phyloP scores from a whole-genome alignment of 2,113 vertebrate species.

The Barnardius zonarius region DNA sequence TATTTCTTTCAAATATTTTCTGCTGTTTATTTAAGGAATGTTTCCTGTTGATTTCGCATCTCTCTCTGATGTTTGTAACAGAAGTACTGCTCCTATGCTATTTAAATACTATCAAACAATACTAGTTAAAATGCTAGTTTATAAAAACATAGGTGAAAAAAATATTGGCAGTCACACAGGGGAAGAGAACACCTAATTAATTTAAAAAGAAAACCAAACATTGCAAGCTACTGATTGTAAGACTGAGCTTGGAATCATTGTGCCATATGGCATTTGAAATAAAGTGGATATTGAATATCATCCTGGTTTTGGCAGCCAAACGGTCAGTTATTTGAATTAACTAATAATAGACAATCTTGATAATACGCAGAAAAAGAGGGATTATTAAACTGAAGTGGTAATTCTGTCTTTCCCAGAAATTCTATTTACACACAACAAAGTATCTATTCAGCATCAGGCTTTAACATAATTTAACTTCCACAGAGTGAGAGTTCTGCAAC shows the following conservation, averaged over 20 bases:
- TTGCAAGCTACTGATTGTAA: not conserved
- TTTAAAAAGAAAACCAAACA: conserved; percentile 38
- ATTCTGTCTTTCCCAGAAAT: not conserved
- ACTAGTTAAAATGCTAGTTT: not conserved
- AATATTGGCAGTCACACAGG: not conserved
- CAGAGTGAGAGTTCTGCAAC: not conserved
- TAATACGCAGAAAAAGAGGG: not conserved
- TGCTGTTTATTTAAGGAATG: not conserved
- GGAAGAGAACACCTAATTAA: not conserved
- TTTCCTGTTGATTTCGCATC: not conserved
- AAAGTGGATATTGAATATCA: conserved; percentile 23
- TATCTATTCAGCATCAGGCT: not conserved
- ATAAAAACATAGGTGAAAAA: not conserved
- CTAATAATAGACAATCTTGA: not conserved
- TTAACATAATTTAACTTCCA: not conserved
- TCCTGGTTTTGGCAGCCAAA: conserved; percentile 8
- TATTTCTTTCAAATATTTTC: not conserved
- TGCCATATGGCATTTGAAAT: not conserved
- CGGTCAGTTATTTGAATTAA: conserved; percentile 1
- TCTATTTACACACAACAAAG: not conserved
- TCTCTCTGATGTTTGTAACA: not conserved
- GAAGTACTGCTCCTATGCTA: not conserved
- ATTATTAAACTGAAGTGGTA: not conserved
- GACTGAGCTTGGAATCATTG: not conserved
- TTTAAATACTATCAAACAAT: not conserved